These are phyloP conservation scores for Hyposoter didymator DNA, from an alignment of 2,888 invertebrate species.

Conservation along the genomic window DNA sequence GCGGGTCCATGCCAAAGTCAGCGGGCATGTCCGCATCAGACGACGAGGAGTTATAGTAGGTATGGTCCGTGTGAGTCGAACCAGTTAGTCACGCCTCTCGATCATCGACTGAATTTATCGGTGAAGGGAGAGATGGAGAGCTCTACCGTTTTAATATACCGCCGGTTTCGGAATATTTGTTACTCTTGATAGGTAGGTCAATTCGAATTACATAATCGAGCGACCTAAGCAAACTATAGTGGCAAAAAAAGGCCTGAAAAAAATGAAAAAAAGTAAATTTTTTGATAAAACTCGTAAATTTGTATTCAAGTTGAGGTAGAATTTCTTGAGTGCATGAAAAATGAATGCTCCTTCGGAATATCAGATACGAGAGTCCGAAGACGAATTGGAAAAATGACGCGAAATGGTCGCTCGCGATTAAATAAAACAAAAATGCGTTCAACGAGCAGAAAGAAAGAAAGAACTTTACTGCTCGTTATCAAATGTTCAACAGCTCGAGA, in stretches of 20 bases:
- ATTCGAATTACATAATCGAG: neutral
- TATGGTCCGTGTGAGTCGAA: slow-evolving; percentile 61
- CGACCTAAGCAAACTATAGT: neutral
- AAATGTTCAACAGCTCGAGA: slow-evolving; percentile 30
- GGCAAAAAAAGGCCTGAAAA: neutral
- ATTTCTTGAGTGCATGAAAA: neutral
- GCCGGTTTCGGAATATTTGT: slow-evolving; percentile 29
- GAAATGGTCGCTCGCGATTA: neutral
- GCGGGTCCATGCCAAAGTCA: slow-evolving; percentile 71
- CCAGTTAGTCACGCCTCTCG: slow-evolving; percentile 79
- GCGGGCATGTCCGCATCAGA: slow-evolving; percentile 69
- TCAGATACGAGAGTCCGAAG: neutral
- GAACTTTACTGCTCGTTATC: slow-evolving; percentile 13
- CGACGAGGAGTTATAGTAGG: slow-evolving; percentile 61
- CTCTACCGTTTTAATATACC: slow-evolving; percentile 26
- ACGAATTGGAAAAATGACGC: neutral
- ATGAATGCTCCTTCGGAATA: neutral
- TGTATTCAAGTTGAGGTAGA: neutral
- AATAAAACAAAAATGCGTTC: neutral
- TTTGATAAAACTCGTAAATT: neutral
- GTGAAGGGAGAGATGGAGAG: slow-evolving; percentile 40
- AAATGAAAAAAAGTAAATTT: neutral
- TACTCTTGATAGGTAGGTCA: neutral
- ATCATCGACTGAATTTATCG: slow-evolving; percentile 78
- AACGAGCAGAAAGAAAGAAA: neutral